Evolutionary conservation across 2,797 vertebrate genomes (phyloP), one percentile per base, ranked within the genome.

Genomic region (Balearica regulorum): DNA sequence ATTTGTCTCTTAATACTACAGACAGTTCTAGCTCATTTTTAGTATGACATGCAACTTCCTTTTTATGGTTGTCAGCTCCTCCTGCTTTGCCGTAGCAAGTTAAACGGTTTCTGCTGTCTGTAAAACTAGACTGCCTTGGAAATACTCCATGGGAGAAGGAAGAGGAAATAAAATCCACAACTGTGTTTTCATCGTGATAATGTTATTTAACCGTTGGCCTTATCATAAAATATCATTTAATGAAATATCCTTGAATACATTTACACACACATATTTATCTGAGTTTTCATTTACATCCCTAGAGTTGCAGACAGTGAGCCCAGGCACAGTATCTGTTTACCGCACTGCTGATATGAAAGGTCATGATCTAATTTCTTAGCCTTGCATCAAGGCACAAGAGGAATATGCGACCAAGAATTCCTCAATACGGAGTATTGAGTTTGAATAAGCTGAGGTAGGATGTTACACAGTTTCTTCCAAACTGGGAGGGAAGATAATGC

Each of bases 21-120:
- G 79, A 68, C 49, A 44, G 44, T 39, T 80, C 77, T 57, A 68
- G 61, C 82, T 85, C 87, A 41, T 91, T 94, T 94, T 80, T 92
- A 76, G 51, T 43, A 49, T 29, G 69, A 91, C 54, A 11, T 39
- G 37, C 41, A 80, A 87, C 93, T 96, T 96, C 94, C 87, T 96
- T 88, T 87, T 91, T 41, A 54, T n/a, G 58, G 54, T 21, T 54
- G n/a, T 61, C 83, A 49, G 89, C 81, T 84, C 84, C 71, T 89
- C 58, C 78, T 26, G 72, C 90, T 65, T 28, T 53, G 60, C 80
- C 20, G 7, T 8, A 66, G 76, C 29, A 22, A 58, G 29, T 49
- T 28, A 8, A 91, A 35, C 19, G 33, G 48, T 64, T 87, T 83
- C 71, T 91, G 75, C 68, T 83, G 18, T 4, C 58, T 55, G 35